Evolutionary conservation across 2,888 invertebrate species (phyloP), one percentile per base, ranked within the genome.

Genomic region (Pachydiplax longipennis): DNA sequence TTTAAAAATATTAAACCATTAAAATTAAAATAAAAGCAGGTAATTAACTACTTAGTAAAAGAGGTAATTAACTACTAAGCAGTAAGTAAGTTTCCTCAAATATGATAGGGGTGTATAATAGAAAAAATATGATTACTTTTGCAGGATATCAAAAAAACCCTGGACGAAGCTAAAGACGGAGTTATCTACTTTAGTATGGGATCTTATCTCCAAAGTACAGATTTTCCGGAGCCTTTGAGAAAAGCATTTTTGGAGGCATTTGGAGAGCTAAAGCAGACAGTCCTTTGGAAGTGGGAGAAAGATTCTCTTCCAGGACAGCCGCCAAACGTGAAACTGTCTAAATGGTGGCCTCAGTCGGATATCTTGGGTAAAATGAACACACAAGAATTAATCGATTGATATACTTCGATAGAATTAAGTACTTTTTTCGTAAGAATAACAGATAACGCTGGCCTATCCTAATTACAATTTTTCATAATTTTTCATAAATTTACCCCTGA

Each of bases 261-360:
- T 90, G 91, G 92, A 1, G 91, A 92, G 31, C 90, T 93, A 90
- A 92, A 92, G 65, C 94, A 94, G 91, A 93, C 93, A 8, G 94
- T 95, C 0, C 90, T 95, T 6, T 94, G 94, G 94, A 95, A 94
- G 91, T 94, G 93, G 91, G 94, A 94, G 91, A 93, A 93, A 0
- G 92, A 93, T 0, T 91, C 92, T 13, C 91, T 94, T 91, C 92
- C 92, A 0, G 93, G 31, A 92, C 44, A 92, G 22, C 93, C 93
- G 0, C 58, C 91, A 40, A 93, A 93, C 91, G 92, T 93, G 0
- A 92, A 93, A 18, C 93, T 95, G 25, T 93, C 93, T 25, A 93
- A 93, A 83, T 95, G 95, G 95, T 93, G 94, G 73, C 94, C 94
- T 0, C 95, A 95, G 91, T 93, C 94, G 65, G 94, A 94, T 91